Percentiles rank a stretch among this genome's conserved stretches.
Evolutionary conservation across 2,113 vertebrate species (phyloP).

Genomic region (Eudyptes chrysolophus): DNA sequence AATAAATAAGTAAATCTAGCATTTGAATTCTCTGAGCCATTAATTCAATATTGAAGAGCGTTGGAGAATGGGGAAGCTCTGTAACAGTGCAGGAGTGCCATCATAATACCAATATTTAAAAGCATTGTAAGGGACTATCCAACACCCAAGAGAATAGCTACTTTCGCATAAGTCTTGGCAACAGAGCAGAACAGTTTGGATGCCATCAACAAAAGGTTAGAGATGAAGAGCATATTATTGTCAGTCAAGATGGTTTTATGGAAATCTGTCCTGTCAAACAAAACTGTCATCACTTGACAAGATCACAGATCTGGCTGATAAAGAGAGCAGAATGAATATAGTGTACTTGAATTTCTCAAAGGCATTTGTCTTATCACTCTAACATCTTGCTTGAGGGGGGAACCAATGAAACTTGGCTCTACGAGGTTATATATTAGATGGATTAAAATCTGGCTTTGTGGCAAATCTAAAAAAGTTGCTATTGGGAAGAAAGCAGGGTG

Average conservation of each 20-base stretch:
- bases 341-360: constrained; percentile 25
- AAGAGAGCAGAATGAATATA: constrained; percentile 11
- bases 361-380: constrained; percentile 11
- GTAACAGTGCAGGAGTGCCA: background rate
- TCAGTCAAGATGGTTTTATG: constrained; percentile 24
- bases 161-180: background rate
- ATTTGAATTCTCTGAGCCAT: background rate
- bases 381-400: constrained; percentile 15
- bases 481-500: background rate
- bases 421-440: constrained; percentile 19
- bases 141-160: background rate
- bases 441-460: background rate
- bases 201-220: constrained; percentile 23
- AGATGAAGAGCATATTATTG: constrained; percentile 18
- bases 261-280: constrained; percentile 38
- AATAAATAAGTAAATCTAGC: background rate
- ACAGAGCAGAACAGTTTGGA: constrained; percentile 9
- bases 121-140: background rate
- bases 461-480: background rate
- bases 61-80: background rate
- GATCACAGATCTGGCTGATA: constrained; percentile 23
- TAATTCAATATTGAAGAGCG: background rate
- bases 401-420: constrained; percentile 21
- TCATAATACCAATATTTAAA: background rate
- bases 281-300: constrained; percentile 54